Evolutionary conservation across 2,888 invertebrate species (phyloP), one percentile per base, ranked within the genome.

Genomic region (Hypomecis atomaria): DNA sequence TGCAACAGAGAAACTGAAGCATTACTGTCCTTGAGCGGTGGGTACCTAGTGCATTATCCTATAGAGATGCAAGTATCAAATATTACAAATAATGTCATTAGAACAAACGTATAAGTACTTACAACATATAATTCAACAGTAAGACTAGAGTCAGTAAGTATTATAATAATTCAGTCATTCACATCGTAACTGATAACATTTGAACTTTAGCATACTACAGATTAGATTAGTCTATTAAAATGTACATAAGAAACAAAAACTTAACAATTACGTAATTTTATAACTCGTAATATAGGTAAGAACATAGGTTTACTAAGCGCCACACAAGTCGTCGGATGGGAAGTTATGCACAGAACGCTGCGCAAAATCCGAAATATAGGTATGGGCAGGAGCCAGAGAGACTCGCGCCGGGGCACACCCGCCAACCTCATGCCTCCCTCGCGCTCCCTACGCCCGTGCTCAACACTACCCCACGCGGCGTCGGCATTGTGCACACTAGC

Each of bases 101-200:
- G 8, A 33, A 47, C 33, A 47, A 37, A 42, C 23, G 6, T 33
- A 42, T 7, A n/a, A n/a, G n/a, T n/a, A 55, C n/a, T 44, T 11
- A 55, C 0, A 1, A 44, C 10, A 56, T 13, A 56, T 2, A 62
- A 62, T 47, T 40, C 44, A 62, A 49, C 44, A 40, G 55, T n/a
- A n/a, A 36, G 62, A 62, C 56, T 52, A 62, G 55, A 55, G 44
- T 55, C 34, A 37, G 45, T 33, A 55, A 45, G 55, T 45, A 56
- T 56, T 47, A 36, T 55, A 36, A 2, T n/a, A 43, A 44, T 11
- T 47, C 38, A 47, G 40, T 56, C 56, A 56, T 47, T 56, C 44
- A 38, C n/a, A 45, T 37, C n/a, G 7, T 45, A 38, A 56, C 47
- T 56, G 56, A 56, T 47, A 47, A 45, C 44, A 37, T 62, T n/a